A percentile compares a stretch with the other conserved stretches of the same genome.
These are phyloP conservation scores for Endomychus coccineus DNA, from an alignment of 2,888 invertebrate genomes.

Conservation along the genomic window DNA sequence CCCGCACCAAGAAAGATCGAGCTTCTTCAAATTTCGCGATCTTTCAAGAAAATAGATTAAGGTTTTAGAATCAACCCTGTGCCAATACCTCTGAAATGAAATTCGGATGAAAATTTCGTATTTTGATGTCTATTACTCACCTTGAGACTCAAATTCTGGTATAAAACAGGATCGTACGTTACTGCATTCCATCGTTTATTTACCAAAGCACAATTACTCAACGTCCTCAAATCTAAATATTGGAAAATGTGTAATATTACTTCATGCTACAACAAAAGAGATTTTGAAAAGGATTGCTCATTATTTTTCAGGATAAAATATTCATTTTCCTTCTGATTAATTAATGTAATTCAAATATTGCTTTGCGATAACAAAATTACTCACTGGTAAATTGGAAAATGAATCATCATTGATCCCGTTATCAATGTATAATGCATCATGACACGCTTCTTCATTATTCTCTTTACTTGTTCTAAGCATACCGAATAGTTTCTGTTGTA, in stretches of 20 bases:
- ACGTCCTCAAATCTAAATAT: constrained; percentile 70
- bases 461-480: too few relatives aligned
- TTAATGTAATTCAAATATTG: too few relatives aligned
- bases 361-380: too few relatives aligned
- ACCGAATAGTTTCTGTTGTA: too few relatives aligned
- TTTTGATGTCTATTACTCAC: constrained; percentile 22
- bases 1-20: constrained; percentile 90
- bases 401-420: too few relatives aligned
- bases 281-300: too few relatives aligned
- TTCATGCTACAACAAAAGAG: constrained; percentile 61
- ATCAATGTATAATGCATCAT: too few relatives aligned
- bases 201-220: constrained; percentile 69
- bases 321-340: too few relatives aligned
- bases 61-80: constrained; percentile 58
- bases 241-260: constrained; percentile 71
- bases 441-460: too few relatives aligned
- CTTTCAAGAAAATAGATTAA: constrained; percentile 49
- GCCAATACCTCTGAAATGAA: constrained; percentile 60
- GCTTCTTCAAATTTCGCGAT: constrained; percentile 63
- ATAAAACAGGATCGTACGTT: constrained; percentile 68
- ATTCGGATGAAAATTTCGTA: not conserved
- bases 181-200: constrained; percentile 65
- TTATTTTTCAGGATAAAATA: too few relatives aligned
- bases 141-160: constrained; percentile 71
- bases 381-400: not conserved